A percentile compares a stretch with the other conserved stretches of the same genome.
phyloP scores from a whole-genome alignment of 2,113 vertebrate genomes.

The Thamnaconus septentrionalis region DNA sequence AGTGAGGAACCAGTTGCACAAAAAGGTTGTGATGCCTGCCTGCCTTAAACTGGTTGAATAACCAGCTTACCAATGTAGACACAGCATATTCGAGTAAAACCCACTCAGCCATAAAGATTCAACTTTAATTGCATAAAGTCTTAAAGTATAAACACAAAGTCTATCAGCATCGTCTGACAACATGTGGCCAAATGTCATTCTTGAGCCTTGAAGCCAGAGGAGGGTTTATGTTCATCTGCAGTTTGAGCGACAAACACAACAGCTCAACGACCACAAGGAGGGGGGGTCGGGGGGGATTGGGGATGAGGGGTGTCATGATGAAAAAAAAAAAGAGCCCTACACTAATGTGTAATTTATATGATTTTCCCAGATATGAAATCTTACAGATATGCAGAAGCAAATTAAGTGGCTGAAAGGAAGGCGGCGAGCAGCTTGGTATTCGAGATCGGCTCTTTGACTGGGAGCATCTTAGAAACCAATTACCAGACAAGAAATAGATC shows the following conservation, averaged over 20 bases:
- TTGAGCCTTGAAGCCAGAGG: no score
- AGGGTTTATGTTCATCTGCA: neutral
- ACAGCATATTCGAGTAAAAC: no score
- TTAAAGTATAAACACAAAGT: no score
- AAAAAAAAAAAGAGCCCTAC: slow-evolving; percentile 63
- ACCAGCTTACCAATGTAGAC: no score
- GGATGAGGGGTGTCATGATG: slow-evolving; percentile 47
- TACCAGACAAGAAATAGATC: slow-evolving; percentile 83
- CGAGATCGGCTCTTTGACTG: slow-evolving; percentile 71
- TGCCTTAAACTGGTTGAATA: no score
- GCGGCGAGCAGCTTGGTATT: slow-evolving; percentile 67
- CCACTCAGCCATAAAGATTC: no score
- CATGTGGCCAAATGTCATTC: no score
- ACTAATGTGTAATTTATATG: slow-evolving; percentile 77
- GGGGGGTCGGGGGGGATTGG: slow-evolving; percentile 8
- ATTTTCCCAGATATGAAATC: slow-evolving; percentile 76
- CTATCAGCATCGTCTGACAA: no score
- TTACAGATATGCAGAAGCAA: slow-evolving; percentile 76
- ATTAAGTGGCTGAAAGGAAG: slow-evolving; percentile 75
- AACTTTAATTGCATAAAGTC: no score
- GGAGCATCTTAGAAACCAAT: slow-evolving; percentile 83
- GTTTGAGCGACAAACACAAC: slow-evolving; percentile 54
- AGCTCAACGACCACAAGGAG: slow-evolving; percentile 32
- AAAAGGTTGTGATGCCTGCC: no score
- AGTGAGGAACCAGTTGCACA: no score